Percentiles rank a stretch among this genome's conserved stretches.
phyloP scores from a whole-genome alignment of 1,140 invertebrate genomes.

The Aphidius gifuensis region DNA sequence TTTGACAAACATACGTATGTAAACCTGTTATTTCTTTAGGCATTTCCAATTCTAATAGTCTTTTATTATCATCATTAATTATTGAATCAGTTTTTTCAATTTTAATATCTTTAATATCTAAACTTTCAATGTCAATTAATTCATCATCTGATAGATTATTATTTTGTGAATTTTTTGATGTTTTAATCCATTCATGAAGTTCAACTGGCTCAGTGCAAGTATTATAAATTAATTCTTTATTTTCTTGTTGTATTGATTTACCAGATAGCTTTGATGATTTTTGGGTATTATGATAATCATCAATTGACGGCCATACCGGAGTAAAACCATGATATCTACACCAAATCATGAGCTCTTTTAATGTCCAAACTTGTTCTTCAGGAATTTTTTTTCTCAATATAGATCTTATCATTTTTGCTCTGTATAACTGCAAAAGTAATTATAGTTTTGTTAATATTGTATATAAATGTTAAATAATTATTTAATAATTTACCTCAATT shows the following conservation, averaged over 20 bases:
- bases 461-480: no score
- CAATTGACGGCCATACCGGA: constrained; percentile 24
- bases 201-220: constrained; percentile 30
- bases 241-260: background rate
- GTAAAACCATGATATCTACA: constrained; percentile 54
- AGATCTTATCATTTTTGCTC: constrained; percentile 47
- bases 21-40: constrained; percentile 22
- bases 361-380: constrained; percentile 50
- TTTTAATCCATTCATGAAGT: constrained; percentile 35
- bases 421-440: constrained; percentile 39
- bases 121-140: constrained; percentile 33
- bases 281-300: background rate
- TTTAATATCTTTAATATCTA: constrained; percentile 20
- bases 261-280: constrained; percentile 12
- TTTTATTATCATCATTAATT: constrained; percentile 12
- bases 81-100: background rate
- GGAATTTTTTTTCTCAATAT: constrained; percentile 41
- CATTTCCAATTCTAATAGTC: constrained; percentile 31
- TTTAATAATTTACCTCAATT: constrained; percentile 41
- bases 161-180: background rate
- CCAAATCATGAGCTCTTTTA: constrained; percentile 57
- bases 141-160: constrained; percentile 22
- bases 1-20: constrained; percentile 40
- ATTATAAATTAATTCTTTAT: background rate
- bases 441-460: constrained; percentile 14